phyloP scores from a whole-genome alignment of 2,113 vertebrate genomes.

The Calypte anna region DNA sequence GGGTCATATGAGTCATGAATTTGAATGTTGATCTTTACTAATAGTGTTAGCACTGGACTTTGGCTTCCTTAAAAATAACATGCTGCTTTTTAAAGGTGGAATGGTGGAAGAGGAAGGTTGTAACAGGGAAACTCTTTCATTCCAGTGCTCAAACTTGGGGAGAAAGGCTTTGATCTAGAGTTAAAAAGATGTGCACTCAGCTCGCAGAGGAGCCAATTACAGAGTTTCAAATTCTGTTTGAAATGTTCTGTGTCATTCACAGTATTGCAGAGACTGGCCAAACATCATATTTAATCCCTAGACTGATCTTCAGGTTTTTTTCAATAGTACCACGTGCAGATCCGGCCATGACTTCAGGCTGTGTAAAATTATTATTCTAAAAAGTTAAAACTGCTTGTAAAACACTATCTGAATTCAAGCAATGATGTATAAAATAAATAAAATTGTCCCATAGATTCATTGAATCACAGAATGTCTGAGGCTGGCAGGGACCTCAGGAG shows the following conservation, averaged over 20 bases:
- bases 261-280: background rate
- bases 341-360: background rate
- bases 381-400: background rate
- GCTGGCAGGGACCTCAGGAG: background rate
- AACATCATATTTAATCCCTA: background rate
- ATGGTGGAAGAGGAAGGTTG: background rate
- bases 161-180: background rate
- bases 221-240: constrained; percentile 13
- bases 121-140: background rate
- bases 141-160: background rate
- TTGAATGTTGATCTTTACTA: constrained; percentile 37
- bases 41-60: background rate
- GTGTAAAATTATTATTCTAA: background rate
- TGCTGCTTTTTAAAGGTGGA: constrained; percentile 10
- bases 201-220: background rate
- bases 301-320: background rate
- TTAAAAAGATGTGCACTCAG: background rate
- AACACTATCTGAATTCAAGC: background rate
- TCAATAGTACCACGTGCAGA: background rate
- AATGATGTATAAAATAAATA: background rate
- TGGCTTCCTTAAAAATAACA: constrained; percentile 6
- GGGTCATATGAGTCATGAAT: constrained; percentile 60
- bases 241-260: constrained; percentile 2
- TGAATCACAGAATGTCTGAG: background rate
- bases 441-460: background rate